Conservation (phyloP, 2,797 vertebrate species). For the Coregonus ussuriensis region DNA sequence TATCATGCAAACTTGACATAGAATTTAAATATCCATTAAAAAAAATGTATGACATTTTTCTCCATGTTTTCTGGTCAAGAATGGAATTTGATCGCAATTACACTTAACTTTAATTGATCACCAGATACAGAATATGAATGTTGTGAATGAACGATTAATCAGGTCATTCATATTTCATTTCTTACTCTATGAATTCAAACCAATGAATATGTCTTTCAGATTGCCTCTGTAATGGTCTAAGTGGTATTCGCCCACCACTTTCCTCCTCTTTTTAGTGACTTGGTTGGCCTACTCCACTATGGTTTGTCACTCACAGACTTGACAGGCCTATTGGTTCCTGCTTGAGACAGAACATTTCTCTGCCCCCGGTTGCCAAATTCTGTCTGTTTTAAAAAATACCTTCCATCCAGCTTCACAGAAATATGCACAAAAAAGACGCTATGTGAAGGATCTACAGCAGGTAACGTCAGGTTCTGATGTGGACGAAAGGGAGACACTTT, state of each 20-base stretch:
- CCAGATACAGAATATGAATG: neutral
- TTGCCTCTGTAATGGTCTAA: neutral
- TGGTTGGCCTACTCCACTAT: neutral
- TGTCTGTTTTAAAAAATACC: neutral
- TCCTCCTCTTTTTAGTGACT: neutral
- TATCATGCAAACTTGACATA: neutral
- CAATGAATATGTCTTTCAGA: neutral
- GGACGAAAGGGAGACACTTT: neutral
- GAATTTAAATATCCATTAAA: neutral
- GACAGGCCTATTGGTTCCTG: neutral
- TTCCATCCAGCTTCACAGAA: neutral
- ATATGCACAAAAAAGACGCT: neutral
- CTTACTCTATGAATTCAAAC: neutral
- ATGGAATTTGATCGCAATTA: neutral
- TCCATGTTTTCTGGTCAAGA: neutral
- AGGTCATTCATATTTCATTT: neutral
- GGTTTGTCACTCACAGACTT: conserved; percentile 3
- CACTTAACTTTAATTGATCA: neutral
- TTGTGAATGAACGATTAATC: neutral
- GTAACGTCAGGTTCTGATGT: neutral
- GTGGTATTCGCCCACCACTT: neutral
- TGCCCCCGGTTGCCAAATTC: neutral
- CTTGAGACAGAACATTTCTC: neutral
- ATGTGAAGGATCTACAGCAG: neutral
- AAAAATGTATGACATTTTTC: neutral